Percentiles rank a stretch among this genome's conserved stretches.
These are phyloP conservation scores for Scotopteryx bipunctaria DNA, from an alignment of 2,888 invertebrate species.

Conservation along the genomic window DNA sequence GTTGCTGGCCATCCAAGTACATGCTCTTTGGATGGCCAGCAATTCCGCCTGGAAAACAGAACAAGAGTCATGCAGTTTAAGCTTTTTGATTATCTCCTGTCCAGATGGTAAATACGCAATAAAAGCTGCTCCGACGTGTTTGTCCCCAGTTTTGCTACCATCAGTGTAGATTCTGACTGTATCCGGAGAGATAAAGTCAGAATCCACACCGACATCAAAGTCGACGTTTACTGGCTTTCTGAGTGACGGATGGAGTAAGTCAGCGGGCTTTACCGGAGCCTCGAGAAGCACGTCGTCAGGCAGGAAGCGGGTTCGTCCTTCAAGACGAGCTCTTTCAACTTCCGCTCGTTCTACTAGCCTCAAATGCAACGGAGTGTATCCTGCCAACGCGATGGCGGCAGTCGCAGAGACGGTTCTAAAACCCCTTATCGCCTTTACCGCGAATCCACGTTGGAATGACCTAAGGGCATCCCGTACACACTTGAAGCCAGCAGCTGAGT, in stretches of 20 bases:
- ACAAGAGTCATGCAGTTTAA: neutral
- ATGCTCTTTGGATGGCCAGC: neutral
- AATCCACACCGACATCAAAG: too few relatives aligned
- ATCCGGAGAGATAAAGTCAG: neutral
- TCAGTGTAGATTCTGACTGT: neutral
- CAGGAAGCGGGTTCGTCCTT: neutral
- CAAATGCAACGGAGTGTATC: neutral
- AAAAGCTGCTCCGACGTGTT: neutral
- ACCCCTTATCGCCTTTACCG: neutral
- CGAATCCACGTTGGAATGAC: neutral
- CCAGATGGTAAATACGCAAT: neutral
- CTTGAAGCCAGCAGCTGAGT: neutral
- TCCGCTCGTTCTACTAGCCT: neutral
- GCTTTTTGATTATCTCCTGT: neutral
- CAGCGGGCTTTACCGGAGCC: neutral
- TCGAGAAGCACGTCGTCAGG: neutral
- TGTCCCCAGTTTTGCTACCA: neutral
- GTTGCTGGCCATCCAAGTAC: neutral
- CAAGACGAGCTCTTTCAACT: neutral
- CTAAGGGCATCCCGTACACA: neutral
- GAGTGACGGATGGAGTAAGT: neutral
- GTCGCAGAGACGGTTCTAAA: neutral
- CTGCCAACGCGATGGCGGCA: neutral
- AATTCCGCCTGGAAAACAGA: neutral
- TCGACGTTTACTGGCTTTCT: too few relatives aligned